Base-by-base conservation (phyloP, 1,140 invertebrate species). In the Anagrus nilaparvatae region DNA sequence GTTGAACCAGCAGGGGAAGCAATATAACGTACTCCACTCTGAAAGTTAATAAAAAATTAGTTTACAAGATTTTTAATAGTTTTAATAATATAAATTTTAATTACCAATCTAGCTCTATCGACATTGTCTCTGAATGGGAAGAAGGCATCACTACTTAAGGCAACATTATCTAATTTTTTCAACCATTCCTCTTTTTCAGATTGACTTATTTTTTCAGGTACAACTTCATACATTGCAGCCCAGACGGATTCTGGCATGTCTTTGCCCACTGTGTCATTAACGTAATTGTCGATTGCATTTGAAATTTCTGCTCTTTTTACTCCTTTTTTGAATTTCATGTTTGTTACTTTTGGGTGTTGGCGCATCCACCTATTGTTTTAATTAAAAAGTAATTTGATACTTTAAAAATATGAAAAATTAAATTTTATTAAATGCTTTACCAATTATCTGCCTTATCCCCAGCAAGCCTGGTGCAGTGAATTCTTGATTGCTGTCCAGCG, bases 71-170 rank as follows among this genome's bases (percentile, higher is more conserved):
- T 29, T 19, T 25, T 13, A 10, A 31, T 25, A 14, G 18, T 30
- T 36, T 46, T 30, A 29, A 12, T 14, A 24, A 7, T 12, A 37
- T 6, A 37, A 12, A 9, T 24, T 10, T 25, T 25, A 60, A 61
- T 61, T 65, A 95, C 92, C 76, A 90, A 76, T 51, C 75, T 73
- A 43, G 95, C 94, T 53, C 94, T 76, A 64, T 99, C 94, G 35
- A 99, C 84, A 58, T 97, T 99, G 56, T 99, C 96, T 51, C 92
- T 76, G 73, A 98, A 98, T 24, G 95, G 95, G 69, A 99, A 97
- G 72, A 98, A 98, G 0, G 94, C 94, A 71, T 99, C 95, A 0
- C 94, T 97, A n/a, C 90, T 90, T 1, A 99, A 67, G 13, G 86
- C 81, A 7, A 98, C 94, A n/a, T 79, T 79, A 30, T 78, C 77